phyloP scores from a whole-genome alignment of 2,113 vertebrate genomes.

The Poeciliopsis occidentalis region DNA sequence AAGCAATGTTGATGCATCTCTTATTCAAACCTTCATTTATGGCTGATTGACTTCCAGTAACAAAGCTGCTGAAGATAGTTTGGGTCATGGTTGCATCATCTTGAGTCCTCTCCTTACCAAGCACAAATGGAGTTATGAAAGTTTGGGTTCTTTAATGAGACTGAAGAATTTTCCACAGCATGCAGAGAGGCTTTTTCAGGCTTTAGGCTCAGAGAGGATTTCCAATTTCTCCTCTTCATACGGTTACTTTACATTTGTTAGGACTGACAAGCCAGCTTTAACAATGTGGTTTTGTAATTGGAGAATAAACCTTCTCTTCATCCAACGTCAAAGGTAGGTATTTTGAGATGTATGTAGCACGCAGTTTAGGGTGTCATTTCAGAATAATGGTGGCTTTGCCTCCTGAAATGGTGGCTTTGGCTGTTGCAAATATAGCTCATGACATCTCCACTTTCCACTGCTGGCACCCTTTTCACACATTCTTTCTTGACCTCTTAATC shows the following conservation, averaged over 20 bases:
- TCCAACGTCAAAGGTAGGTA: conserved; percentile 45
- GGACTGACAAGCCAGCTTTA: conserved; percentile 39
- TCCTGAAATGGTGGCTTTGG: conserved; percentile 40
- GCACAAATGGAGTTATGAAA: background rate
- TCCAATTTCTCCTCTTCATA: conserved; percentile 19
- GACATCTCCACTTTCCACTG: conserved; percentile 70
- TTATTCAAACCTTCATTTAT: background rate
- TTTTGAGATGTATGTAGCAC: conserved; percentile 42
- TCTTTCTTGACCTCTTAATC: conserved; percentile 78
- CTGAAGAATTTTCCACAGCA: conserved; percentile 25
- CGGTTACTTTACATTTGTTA: conserved; percentile 13
- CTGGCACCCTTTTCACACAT: conserved; percentile 72
- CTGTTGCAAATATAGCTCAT: conserved; percentile 59
- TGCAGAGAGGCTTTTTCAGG: too few relatives aligned
- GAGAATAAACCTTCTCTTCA: conserved; percentile 43
- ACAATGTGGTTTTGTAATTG: conserved; percentile 6
- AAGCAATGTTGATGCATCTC: conserved; percentile 2
- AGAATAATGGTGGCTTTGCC: conserved; percentile 53
- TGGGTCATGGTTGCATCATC: background rate
- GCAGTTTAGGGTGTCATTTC: conserved; percentile 38
- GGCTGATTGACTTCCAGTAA: background rate
- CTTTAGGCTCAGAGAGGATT: too few relatives aligned
- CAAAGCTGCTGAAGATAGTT: background rate
- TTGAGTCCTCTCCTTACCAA: conserved; percentile 28
- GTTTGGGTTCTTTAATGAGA: background rate